A percentile compares a stretch with the other conserved stretches of the same genome.
Conservation (phyloP, 2,888 invertebrate species). For the Caenorhabditis panamensis region DNA sequence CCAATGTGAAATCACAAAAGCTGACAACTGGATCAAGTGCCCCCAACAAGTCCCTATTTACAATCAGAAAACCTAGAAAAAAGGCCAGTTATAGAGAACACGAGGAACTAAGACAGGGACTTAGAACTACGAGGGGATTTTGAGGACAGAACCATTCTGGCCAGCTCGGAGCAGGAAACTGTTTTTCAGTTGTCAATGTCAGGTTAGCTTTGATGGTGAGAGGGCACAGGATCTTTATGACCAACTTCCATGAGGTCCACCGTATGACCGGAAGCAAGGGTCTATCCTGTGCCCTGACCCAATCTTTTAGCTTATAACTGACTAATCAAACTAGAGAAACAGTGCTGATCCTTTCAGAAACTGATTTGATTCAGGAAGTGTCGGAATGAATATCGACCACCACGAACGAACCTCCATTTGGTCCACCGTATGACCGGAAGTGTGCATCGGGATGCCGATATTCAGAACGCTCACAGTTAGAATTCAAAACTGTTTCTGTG, state of each 20-base stretch:
- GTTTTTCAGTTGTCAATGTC: neutral
- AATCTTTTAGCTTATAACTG: slow-evolving; percentile 8
- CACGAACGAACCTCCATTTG: slow-evolving; percentile 63
- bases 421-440: slow-evolving; percentile 69
- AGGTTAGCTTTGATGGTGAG: slow-evolving; percentile 30
- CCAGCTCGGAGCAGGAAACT: slow-evolving; percentile 3
- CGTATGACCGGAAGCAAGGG: slow-evolving; percentile 69
- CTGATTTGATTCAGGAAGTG: slow-evolving; percentile 16
- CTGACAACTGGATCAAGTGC: slow-evolving; percentile 47
- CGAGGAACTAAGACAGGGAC: slow-evolving; percentile 35
- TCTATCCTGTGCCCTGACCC: slow-evolving; percentile 48
- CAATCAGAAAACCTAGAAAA: slow-evolving; percentile 32
- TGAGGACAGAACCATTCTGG: neutral
- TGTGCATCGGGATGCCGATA: slow-evolving; percentile 47
- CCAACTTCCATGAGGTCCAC: slow-evolving; percentile 68
- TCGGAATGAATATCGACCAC: slow-evolving; percentile 49
- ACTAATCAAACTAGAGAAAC: neutral
- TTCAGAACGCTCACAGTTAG: slow-evolving; percentile 47
- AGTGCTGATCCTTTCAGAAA: slow-evolving; percentile 24
- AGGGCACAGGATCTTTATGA: slow-evolving; percentile 46
- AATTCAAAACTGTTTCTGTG: slow-evolving; percentile 25
- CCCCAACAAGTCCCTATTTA: slow-evolving; percentile 38
- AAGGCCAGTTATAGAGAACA: slow-evolving; percentile 12
- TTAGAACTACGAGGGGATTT: slow-evolving; percentile 23
- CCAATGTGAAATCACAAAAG: neutral